Evolutionary conservation across 2,113 vertebrate species (phyloP).

Genomic region (Ameiurus melas): DNA sequence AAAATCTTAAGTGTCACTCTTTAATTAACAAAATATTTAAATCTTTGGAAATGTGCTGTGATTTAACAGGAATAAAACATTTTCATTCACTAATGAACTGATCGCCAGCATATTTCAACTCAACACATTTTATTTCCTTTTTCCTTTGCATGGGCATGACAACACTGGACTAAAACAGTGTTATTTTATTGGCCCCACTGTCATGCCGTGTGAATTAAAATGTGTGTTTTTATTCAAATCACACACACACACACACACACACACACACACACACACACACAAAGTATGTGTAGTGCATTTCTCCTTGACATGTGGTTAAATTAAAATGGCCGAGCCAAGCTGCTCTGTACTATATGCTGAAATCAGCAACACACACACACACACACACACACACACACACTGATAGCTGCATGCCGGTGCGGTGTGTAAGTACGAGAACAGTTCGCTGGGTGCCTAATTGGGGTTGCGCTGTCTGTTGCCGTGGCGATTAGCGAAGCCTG

Average conservation of each 20-base stretch:
- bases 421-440: conserved; percentile 18
- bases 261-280: conserved; percentile 21
- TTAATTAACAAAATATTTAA: too few species aligned
- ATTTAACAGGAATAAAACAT: not conserved
- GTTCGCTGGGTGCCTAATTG: conserved; percentile 29
- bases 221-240: not conserved
- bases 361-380: conserved; percentile 16
- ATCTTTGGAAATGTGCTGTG: not conserved
- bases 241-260: conserved; percentile 11
- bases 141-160: not conserved
- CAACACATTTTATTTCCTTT: not conserved
- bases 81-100: not conserved
- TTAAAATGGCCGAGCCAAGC: not conserved
- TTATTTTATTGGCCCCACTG: not conserved
- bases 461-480: conserved; percentile 34
- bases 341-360: not conserved
- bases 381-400: conserved; percentile 18
- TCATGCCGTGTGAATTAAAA: not conserved
- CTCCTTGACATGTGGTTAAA: conserved; percentile 13
- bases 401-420: not conserved
- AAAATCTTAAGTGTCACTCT: too few species aligned
- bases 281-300: not conserved
- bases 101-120: not conserved
- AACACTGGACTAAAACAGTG: not conserved
- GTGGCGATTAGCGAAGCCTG: conserved; percentile 27